Base-by-base conservation (phyloP, 2,888 invertebrate genomes). In the Chalcosyrphus nemorum region DNA sequence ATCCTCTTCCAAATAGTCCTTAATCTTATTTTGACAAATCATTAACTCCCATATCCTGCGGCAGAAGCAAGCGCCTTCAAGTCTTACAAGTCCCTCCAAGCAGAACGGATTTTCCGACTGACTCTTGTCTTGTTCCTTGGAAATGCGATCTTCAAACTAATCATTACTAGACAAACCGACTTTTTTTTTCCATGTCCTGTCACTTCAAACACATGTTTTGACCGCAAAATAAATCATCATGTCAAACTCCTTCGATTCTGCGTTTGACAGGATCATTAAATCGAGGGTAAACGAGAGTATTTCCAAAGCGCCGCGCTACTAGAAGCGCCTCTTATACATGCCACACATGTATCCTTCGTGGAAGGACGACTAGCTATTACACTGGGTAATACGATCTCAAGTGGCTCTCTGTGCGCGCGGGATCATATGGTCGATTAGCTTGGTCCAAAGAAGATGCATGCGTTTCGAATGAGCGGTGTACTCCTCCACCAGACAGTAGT, bases 171-270 rank as follows among this genome's bases (percentile, higher is more conserved):
- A 76, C 52, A 52, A 61, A 43, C 70, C 74, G 75, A 52, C 74
- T 66, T 63, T 72, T 71, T 66, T 54, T 52, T 45, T 24, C 24
- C 56, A 50, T 32, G 38, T 88, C 89, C 90, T 91, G 91, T 91
- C 91, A 90, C 86, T 89, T 91, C 90, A 88, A 90, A 90, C 92
- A 91, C 89, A 91, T 91, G 91, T 91, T 91, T 91, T 91, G 91
- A 91, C 91, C 92, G 89, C 90, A 87, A 88, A 90, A 91, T 91
- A 91, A 91, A 91, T 91, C 91, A 91, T 90, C 89, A 86, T 87
- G 86, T 88, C 84, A 84, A 84, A 84, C 84, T 84, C 63, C 81
- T 72, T 86, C 70, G 41, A 80, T 71, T 32, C 52, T 13, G 50
- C 57, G 56, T 59, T 71, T 86, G 86, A 86, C 86, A 86, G 81